These are phyloP conservation scores for Aphidius gifuensis DNA, from an alignment of 1,140 invertebrate genomes.

Conservation along the genomic window DNA sequence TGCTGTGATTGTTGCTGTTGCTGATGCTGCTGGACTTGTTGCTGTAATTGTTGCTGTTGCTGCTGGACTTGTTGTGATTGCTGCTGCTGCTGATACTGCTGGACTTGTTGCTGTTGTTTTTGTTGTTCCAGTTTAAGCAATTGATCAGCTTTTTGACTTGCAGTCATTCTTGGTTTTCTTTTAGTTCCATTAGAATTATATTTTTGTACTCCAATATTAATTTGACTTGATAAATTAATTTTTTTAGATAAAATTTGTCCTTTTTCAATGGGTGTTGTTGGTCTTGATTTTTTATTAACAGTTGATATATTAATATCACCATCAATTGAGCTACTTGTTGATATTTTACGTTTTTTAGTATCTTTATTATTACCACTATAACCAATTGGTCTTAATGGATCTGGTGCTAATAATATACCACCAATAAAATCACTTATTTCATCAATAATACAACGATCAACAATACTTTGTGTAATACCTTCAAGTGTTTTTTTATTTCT, in stretches of 20 bases:
- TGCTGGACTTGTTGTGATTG: no score
- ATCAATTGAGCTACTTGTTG: slow-evolving; percentile 57
- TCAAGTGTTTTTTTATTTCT: slow-evolving; percentile 69
- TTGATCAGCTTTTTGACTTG: neutral
- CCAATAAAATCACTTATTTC: slow-evolving; percentile 64
- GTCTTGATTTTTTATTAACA: slow-evolving; percentile 43
- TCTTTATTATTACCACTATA: slow-evolving; percentile 34
- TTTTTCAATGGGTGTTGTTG: slow-evolving; percentile 33
- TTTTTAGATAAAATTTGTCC: neutral
- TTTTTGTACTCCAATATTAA: no score
- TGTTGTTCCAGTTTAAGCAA: neutral
- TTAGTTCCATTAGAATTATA: neutral
- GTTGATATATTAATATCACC: slow-evolving; percentile 55
- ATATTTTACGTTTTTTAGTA: slow-evolving; percentile 49
- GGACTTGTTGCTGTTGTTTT: neutral
- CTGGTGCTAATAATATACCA: slow-evolving; percentile 60
- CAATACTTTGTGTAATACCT: slow-evolving; percentile 77
- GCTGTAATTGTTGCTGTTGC: no score
- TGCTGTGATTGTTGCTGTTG: no score
- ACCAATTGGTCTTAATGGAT: slow-evolving; percentile 51
- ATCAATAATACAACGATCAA: slow-evolving; percentile 74
- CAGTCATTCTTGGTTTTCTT: neutral
- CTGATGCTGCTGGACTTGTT: no score
- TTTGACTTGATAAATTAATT: no score
- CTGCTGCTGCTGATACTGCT: no score